Conservation (phyloP, 2,113 vertebrate species). For the Sakesphorus luctuosus region DNA sequence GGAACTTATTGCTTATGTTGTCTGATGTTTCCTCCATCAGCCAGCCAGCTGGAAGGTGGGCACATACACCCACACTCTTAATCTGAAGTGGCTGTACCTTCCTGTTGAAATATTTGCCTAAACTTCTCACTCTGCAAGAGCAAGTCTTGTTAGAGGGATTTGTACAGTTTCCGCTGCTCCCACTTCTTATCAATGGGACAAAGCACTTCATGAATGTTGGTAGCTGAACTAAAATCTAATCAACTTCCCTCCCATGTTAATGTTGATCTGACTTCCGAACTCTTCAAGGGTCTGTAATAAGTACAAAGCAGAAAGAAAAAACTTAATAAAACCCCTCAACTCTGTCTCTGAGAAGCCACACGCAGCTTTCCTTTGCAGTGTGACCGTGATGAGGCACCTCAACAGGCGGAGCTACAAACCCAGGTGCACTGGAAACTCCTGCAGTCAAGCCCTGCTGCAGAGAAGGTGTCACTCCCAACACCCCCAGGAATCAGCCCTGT, state of each 20-base stretch:
- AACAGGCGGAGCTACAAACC: background rate
- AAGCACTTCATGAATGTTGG: background rate
- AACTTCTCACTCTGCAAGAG: background rate
- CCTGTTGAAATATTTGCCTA: background rate
- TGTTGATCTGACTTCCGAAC: background rate
- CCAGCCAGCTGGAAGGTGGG: slow-evolving; percentile 36
- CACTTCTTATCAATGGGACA: background rate
- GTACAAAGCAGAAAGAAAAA: background rate
- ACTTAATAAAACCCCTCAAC: background rate
- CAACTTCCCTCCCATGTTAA: background rate
- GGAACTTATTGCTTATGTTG: background rate
- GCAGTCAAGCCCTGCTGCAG: background rate
- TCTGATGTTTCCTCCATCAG: background rate
- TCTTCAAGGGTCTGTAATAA: background rate
- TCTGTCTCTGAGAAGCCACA: background rate
- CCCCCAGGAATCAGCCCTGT: background rate
- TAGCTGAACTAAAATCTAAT: background rate
- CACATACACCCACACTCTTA: background rate
- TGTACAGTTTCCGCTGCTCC: background rate
- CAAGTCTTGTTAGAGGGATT: background rate
- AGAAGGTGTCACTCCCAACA: background rate
- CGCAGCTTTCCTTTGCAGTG: rapidly evolving
- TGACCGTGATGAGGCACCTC: rapidly evolving
- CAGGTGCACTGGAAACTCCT: background rate
- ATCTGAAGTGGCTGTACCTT: background rate